Evolutionary conservation across 35 echinoderm and acorn worm species (phyloP).

Genomic region (Lytechinus variegatus): DNA sequence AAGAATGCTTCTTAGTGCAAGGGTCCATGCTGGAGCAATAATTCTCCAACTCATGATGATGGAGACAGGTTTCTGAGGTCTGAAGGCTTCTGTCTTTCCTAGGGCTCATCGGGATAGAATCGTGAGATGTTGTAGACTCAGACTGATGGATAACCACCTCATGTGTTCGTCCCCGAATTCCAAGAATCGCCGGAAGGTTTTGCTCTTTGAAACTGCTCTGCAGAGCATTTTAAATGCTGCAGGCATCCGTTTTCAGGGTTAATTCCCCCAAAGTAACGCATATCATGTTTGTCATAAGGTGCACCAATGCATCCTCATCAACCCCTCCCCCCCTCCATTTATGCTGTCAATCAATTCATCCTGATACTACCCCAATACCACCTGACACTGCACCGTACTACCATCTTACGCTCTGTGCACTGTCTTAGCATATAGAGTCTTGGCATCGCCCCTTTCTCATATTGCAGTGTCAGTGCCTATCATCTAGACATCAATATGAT

Average conservation of each 20-base stretch:
- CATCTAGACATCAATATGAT: not conserved
- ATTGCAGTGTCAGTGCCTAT: not conserved
- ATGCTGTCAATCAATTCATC: not conserved
- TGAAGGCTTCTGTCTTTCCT: too few relatives aligned
- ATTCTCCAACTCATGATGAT: too few relatives aligned
- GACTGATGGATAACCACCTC: too few relatives aligned
- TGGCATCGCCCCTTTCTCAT: not conserved
- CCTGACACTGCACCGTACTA: not conserved
- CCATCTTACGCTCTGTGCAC: not conserved
- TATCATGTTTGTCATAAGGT: not conserved
- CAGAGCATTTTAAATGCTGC: not conserved
- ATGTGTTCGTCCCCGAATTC: not conserved
- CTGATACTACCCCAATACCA: not conserved
- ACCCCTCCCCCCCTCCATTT: not conserved
- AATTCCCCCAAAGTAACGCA: not conserved
- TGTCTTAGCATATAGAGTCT: not conserved
- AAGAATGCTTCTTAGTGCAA: too few relatives aligned
- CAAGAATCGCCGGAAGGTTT: not conserved
- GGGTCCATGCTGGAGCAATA: too few relatives aligned
- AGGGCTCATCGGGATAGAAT: too few relatives aligned
- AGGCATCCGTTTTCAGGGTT: not conserved
- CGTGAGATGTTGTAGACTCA: too few relatives aligned
- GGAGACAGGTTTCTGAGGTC: too few relatives aligned
- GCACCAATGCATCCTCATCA: not conserved
- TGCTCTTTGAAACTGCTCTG: not conserved